These are phyloP conservation scores for Pediacus dermestoides DNA, from an alignment of 2,888 invertebrate genomes.

Conservation along the genomic window DNA sequence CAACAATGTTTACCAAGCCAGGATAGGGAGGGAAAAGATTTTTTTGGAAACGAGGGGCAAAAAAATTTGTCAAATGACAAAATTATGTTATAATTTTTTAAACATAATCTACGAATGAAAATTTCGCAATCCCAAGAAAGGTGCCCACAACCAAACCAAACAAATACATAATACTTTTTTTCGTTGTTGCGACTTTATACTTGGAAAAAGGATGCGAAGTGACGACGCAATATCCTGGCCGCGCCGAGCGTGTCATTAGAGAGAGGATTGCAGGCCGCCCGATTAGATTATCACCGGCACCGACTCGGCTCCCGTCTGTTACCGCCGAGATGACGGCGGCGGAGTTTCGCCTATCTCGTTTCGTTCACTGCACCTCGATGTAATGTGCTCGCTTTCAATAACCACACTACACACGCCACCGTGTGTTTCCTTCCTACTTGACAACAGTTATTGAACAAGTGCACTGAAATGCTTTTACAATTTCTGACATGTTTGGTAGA, in stretches of 20 bases:
- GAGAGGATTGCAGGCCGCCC: constrained; percentile 46
- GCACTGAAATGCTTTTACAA: constrained; percentile 12
- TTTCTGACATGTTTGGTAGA: no score
- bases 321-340: constrained; percentile 13
- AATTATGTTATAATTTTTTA: no score
- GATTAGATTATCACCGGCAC: constrained; percentile 48
- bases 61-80: no score
- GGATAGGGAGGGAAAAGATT: no score
- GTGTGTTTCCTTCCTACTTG: constrained; percentile 13
- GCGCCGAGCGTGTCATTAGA: constrained; percentile 47
- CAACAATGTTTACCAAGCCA: no score
- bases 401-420: constrained; percentile 8
- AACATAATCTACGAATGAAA: no score
- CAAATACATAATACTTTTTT: no score
- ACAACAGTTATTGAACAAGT: constrained; percentile 12
- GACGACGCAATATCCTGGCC: constrained; percentile 36
- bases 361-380: constrained; percentile 23
- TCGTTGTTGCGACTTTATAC: no score
- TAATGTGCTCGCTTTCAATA: constrained; percentile 21
- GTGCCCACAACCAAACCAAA: no score
- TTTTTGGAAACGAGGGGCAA: no score
- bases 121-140: no score
- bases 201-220: no score
- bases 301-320: constrained; percentile 18
- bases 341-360: constrained; percentile 8